These are phyloP conservation scores for Tympanuchus pallidicinctus DNA, from an alignment of 2,113 vertebrate genomes.

Conservation along the genomic window DNA sequence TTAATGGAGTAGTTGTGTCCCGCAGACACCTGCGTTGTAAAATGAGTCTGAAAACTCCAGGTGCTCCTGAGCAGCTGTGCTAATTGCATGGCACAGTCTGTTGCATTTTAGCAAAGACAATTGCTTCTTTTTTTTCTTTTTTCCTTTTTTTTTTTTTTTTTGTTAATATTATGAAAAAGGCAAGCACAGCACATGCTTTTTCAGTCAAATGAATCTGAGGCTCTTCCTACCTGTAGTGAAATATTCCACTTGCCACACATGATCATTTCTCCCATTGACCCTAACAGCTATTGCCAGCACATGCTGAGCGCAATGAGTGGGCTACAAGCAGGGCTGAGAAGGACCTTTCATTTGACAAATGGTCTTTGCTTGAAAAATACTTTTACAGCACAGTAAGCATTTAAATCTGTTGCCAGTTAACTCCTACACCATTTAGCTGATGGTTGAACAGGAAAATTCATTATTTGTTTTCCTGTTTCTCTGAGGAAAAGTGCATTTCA, in stretches of 20 bases:
- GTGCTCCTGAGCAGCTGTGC: neutral
- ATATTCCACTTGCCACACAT: neutral
- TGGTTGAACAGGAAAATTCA: neutral
- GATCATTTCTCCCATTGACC: fast-evolving
- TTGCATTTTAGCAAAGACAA: neutral
- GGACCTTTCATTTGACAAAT: neutral
- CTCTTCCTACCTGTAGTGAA: neutral
- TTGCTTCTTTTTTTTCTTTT: neutral
- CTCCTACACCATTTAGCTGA: neutral
- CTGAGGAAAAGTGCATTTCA: neutral
- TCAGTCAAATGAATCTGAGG: neutral
- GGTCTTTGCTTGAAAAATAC: neutral
- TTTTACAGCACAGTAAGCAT: neutral
- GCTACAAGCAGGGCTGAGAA: neutral
- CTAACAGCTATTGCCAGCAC: neutral
- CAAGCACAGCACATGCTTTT: neutral
- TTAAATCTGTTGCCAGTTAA: neutral
- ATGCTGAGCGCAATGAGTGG: fast-evolving
- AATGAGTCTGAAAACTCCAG: neutral
- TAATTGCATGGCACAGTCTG: too few relatives aligned
- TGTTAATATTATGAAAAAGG: neutral
- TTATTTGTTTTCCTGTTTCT: neutral
- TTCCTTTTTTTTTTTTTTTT: neutral
- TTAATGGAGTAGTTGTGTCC: neutral
- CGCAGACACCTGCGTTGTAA: neutral